These are phyloP conservation scores for Sebastes nivosus DNA, from an alignment of 2,797 vertebrate genomes.

Conservation along the genomic window DNA sequence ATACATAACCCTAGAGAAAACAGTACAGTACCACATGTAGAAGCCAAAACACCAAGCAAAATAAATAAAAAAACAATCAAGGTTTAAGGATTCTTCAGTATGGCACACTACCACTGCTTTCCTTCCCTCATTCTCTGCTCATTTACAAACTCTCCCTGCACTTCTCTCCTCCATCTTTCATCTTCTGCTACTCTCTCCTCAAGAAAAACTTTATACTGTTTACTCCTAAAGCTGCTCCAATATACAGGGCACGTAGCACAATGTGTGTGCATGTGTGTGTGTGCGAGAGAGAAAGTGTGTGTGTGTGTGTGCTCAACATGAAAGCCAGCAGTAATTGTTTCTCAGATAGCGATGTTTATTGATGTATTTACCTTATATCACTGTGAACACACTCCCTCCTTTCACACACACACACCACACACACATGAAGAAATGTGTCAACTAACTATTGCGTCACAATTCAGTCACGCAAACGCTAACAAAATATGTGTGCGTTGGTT, in stretches of 20 bases:
- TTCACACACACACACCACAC: background rate
- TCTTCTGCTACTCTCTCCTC: conserved; percentile 8
- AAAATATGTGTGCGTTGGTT: background rate
- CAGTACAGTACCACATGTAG: background rate
- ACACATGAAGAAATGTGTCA: background rate
- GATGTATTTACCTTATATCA: conserved; percentile 67
- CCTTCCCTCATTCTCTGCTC: background rate
- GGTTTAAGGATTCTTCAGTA: background rate
- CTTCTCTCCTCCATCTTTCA: conserved; percentile 27
- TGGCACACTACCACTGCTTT: background rate
- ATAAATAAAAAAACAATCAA: background rate
- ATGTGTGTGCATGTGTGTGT: background rate
- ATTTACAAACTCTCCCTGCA: conserved; percentile 26
- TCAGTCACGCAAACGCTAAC: conserved; percentile 18
- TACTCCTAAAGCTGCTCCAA: conserved; percentile 15
- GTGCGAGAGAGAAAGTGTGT: background rate
- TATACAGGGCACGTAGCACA: conserved; percentile 12
- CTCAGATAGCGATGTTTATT: conserved; percentile 59
- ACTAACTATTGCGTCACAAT: conserved; percentile 19
- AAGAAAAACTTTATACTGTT: conserved; percentile 28
- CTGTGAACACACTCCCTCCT: conserved; percentile 17
- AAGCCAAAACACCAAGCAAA: background rate
- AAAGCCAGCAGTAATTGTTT: conserved; percentile 68
- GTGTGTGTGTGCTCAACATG: conserved; percentile 15
- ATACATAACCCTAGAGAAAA: background rate